Evolutionary conservation across 2,113 vertebrate genomes (phyloP), one percentile per base, ranked within the genome.

Genomic region (Athene noctua): DNA sequence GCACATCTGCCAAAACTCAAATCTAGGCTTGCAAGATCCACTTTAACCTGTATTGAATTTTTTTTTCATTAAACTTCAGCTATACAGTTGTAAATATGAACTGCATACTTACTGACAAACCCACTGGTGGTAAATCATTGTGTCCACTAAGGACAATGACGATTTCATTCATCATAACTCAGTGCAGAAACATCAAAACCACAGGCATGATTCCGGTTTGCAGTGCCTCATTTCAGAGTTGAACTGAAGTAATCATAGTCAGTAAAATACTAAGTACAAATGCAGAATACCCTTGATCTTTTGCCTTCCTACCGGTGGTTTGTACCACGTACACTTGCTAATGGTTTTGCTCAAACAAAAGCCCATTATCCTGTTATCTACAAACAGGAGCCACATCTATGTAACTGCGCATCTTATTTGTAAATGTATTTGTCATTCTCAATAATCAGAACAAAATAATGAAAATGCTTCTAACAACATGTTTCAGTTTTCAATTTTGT

Each of bases 11-110:
- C 58, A 80, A 55, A 47, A 3, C 18, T 55, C 47, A 74, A 16
- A 63, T 23, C 36, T 29, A 40, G 78, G 17, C 13, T 38, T 74
- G 5, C 21, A 46, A 5, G 11, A 15, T 52, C 4, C 22, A 30
- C 1, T 1, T 13, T 54, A 62, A 62, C 19, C 34, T 15, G 27
- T 6, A 6, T 2, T 21, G 34, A 61, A 36, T 8, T 1, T 10
- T 4, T 9, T 6, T 67, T 61, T 32, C 30, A 59, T 12, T 57
- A 57, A 34, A 30, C 51, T 71, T 65, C 3, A 46, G 44, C 6
- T 27, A 30, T 9, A 15, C 3, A 13, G 44, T 66, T 38, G 18
- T 42, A 49, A 77, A 54, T 21, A 23, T 4, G 38, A 74, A 46
- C 36, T 13, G 25, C 20, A 13, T 29, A 6, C 34, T 21, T 54